phyloP scores from a whole-genome alignment of 2,797 vertebrate genomes.

The Sparus aurata region DNA sequence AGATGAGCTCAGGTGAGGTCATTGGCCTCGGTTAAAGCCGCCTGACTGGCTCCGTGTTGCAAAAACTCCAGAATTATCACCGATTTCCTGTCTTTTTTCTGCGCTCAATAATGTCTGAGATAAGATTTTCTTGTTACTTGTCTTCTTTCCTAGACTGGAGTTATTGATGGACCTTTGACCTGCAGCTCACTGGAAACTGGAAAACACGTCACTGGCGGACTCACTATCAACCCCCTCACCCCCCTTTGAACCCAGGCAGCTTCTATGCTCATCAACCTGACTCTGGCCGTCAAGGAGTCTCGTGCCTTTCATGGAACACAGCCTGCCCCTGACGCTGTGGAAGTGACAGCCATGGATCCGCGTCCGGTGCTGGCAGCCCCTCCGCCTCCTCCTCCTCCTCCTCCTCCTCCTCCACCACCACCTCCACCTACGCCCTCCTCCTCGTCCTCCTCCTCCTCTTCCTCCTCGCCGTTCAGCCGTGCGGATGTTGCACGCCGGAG shows the following conservation, averaged over 20 bases:
- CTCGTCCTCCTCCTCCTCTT: conserved; percentile 33
- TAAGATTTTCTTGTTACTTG: conserved; percentile 13
- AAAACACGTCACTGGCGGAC: conserved; percentile 28
- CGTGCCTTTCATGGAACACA: conserved; percentile 82
- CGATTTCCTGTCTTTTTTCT: conserved; percentile 11
- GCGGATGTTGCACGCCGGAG: conserved; percentile 72
- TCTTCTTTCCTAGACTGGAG: conserved; percentile 54
- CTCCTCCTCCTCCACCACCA: conserved; percentile 36
- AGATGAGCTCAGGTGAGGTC: conserved; percentile 45
- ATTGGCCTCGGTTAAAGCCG: neutral
- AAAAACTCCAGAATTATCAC: conserved; percentile 13
- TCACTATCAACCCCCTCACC: neutral
- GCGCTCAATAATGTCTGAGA: conserved; percentile 33
- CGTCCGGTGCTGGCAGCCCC: conserved; percentile 57
- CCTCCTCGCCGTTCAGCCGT: conserved; percentile 62
- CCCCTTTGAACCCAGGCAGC: conserved; percentile 30
- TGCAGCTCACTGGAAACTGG: conserved; percentile 9
- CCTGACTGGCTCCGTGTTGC: conserved; percentile 15
- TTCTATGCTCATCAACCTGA: conserved; percentile 81
- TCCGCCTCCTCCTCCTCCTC: conserved; percentile 69
- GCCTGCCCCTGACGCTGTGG: conserved; percentile 57
- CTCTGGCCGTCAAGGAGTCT: conserved; percentile 76
- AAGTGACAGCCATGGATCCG: conserved; percentile 85
- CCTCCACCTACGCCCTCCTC: conserved; percentile 39
- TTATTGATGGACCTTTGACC: conserved; percentile 55